phyloP scores from a whole-genome alignment of 1,140 invertebrate species.

The Drosophila murphyi region DNA sequence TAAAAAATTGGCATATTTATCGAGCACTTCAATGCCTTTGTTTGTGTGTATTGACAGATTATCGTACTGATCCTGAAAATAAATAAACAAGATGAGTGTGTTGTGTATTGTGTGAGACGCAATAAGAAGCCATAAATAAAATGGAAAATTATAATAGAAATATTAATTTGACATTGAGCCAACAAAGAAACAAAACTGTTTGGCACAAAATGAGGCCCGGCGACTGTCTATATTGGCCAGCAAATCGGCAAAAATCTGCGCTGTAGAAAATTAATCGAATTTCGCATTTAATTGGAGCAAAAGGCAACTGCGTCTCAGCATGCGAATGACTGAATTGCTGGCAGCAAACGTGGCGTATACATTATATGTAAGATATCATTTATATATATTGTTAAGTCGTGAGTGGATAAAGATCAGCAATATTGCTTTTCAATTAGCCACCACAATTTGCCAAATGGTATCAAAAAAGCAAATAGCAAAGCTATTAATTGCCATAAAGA shows the following conservation, averaged over 20 bases:
- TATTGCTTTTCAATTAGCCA: slow-evolving; percentile 21
- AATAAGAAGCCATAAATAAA: slow-evolving; percentile 8
- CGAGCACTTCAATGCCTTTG: slow-evolving; percentile 98
- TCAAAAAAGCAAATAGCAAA: neutral
- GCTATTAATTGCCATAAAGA: slow-evolving; percentile 28
- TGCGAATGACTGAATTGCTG: neutral
- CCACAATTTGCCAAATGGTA: slow-evolving; percentile 5
- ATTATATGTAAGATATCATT: slow-evolving; percentile 25
- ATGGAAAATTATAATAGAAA: slow-evolving; percentile 1
- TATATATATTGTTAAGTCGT: neutral
- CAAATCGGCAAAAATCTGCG: slow-evolving; percentile 16
- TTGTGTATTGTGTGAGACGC: slow-evolving; percentile 8
- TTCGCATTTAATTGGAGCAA: slow-evolving; percentile 41
- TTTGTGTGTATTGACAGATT: slow-evolving; percentile 97
- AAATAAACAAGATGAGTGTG: slow-evolving; percentile 30
- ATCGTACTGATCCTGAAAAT: slow-evolving; percentile 98
- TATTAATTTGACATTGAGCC: slow-evolving; percentile 41
- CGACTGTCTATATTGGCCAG: slow-evolving; percentile 2
- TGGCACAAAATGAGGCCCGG: too few relatives aligned
- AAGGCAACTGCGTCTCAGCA: slow-evolving; percentile 32
- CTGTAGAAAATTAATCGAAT: slow-evolving; percentile 44
- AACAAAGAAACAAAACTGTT: slow-evolving; percentile 22
- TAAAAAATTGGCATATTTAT: slow-evolving; percentile 97
- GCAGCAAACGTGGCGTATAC: slow-evolving; percentile 34
- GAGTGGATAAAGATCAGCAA: slow-evolving; percentile 8